These are phyloP conservation scores for Camponotus vicinus DNA, from an alignment of 1,140 invertebrate genomes.

Conservation along the genomic window DNA sequence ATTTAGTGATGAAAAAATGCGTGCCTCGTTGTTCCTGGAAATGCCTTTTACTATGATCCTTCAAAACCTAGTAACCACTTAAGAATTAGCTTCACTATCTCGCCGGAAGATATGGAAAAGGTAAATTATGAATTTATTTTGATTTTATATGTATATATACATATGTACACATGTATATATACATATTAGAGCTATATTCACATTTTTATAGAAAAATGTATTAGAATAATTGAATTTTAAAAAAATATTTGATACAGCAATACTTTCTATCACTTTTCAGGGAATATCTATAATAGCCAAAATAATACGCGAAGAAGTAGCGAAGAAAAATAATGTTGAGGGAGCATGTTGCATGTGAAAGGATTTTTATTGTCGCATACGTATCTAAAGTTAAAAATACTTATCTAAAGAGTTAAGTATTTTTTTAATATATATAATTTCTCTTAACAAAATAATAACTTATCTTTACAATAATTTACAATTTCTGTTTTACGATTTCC, in stretches of 20 bases:
- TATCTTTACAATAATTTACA: not conserved
- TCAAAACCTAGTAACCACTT: conserved; percentile 84
- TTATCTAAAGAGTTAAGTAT: too few species aligned
- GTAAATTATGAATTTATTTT: conserved; percentile 74
- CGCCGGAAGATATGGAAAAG: conserved; percentile 86
- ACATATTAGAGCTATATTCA: not conserved
- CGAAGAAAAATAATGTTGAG: not conserved
- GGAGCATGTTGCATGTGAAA: not conserved
- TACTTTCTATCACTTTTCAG: conserved; percentile 43
- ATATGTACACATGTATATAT: too few species aligned
- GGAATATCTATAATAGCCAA: conserved; percentile 31
- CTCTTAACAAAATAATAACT: not conserved
- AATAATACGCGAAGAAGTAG: conserved; percentile 60
- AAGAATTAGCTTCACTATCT: conserved; percentile 85
- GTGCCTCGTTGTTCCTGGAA: conserved; percentile 85
- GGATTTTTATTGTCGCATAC: not conserved
- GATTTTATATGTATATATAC: not conserved
- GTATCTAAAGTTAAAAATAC: not conserved
- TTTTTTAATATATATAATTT: not conserved
- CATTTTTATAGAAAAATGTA: not conserved
- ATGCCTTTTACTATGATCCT: conserved; percentile 84
- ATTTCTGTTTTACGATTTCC: not conserved
- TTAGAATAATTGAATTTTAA: not conserved
- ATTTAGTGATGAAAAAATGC: conserved; percentile 86
- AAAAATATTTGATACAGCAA: not conserved